phyloP scores from a whole-genome alignment of 2,113 vertebrate species.

The Pseudolaguvia tuberculata region DNA sequence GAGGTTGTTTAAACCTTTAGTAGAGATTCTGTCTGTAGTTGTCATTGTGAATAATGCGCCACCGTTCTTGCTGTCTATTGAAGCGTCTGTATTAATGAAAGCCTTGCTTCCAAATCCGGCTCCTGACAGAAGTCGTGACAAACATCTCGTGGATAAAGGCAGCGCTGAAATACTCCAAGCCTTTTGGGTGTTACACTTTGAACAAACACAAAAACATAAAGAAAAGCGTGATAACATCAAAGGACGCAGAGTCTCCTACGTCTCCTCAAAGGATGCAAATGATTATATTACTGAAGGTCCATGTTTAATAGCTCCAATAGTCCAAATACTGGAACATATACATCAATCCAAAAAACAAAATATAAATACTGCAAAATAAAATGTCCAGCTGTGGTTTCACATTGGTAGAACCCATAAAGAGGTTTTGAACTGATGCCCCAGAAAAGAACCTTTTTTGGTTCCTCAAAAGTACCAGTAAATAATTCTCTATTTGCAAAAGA shows the following conservation, averaged over 20 bases:
- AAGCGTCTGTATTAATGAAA: slow-evolving; percentile 47
- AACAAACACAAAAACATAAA: slow-evolving; percentile 18
- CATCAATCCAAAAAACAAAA: not conserved
- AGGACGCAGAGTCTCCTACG: slow-evolving; percentile 1
- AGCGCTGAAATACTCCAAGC: slow-evolving; percentile 16
- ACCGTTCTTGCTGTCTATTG: slow-evolving; percentile 46
- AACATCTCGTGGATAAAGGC: slow-evolving; percentile 45
- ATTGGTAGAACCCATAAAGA: no score
- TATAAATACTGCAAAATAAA: not conserved
- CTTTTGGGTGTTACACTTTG: slow-evolving; percentile 21
- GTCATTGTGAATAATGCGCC: slow-evolving; percentile 51
- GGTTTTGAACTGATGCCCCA: no score
- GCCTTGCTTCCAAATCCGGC: slow-evolving; percentile 23
- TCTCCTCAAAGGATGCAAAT: slow-evolving; percentile 5
- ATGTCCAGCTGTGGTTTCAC: not conserved
- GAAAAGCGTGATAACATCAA: slow-evolving; percentile 12
- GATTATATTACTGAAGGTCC: not conserved
- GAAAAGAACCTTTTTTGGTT: no score
- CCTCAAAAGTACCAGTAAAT: no score
- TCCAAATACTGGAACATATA: not conserved
- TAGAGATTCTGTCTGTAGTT: slow-evolving; percentile 32
- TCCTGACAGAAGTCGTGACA: slow-evolving; percentile 38
- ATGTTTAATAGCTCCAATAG: not conserved
- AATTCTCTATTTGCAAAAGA: no score
- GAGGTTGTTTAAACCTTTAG: slow-evolving; percentile 42